Base-by-base conservation (phyloP, 2,888 invertebrate genomes). In the Phyto melanocephala region DNA sequence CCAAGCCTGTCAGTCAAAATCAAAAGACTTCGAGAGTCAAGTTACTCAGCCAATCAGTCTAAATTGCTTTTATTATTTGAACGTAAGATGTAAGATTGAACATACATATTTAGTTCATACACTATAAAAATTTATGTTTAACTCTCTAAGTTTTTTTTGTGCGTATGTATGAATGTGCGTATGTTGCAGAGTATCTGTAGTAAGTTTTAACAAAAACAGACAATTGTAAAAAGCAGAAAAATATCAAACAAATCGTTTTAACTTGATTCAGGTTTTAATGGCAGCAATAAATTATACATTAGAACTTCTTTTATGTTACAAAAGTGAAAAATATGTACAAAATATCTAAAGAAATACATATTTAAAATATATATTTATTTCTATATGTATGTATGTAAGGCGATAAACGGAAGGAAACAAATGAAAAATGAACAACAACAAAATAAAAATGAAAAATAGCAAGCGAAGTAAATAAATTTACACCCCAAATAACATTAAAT, bases 251-350 rank as follows among this genome's bases (percentile, higher is more conserved):
- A 81, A 74, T 78, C 78, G 63, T 65, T 74, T 78, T 58, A 74
- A 74, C 74, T 78, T 78, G 52, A 70, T 74, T 75, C 72, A 78
- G 52, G 52, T 45, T 70, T 45, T 70, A 78, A 81, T 70, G 74
- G 63, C 70, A 60, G 65, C 70, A 78, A 81, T 81, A 81, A 81
- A 81, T 81, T 78, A 78, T 65, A 75, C 65, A 81, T 78, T 78
- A 63, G 45, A 78, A 70, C 58, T 75, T 63, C 63, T 74, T 70
- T 78, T 74, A 74, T 70, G 40, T 70, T 75, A 35, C 37, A 42
- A 62, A 75, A 75, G 67, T 68, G 35, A 65, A 56, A 70, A 56
- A 52, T 13, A 47, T 8, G n/a, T 20, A 24, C 13, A 35, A n/a
- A 47, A 58, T 1, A 28, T 28, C 28, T 28, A 10, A n/a, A 11